These are phyloP conservation scores for Ammodytes marinus DNA, from an alignment of 2,113 vertebrate genomes.

Conservation along the genomic window DNA sequence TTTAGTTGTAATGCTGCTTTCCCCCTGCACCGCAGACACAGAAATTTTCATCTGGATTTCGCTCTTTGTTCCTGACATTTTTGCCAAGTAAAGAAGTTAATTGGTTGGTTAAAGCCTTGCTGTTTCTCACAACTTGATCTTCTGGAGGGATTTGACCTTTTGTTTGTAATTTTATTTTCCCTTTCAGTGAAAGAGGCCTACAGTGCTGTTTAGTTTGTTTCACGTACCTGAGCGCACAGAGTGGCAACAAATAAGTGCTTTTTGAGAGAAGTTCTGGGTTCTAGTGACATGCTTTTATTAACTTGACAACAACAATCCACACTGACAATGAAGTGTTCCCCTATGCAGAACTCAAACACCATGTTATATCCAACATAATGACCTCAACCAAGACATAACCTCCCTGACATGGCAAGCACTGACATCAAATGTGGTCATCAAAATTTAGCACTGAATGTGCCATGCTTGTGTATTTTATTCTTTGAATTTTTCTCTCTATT, in stretches of 20 bases:
- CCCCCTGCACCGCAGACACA: slow-evolving; percentile 2
- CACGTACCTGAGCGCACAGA: no score
- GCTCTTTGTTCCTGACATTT: background rate
- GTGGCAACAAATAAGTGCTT: background rate
- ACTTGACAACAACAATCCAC: slow-evolving; percentile 46
- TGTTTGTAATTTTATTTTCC: slow-evolving; percentile 64
- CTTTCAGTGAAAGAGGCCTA: slow-evolving; percentile 50
- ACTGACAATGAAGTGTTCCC: slow-evolving; percentile 41
- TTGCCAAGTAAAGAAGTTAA: slow-evolving; percentile 27
- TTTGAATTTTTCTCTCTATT: background rate
- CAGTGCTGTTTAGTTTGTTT: background rate
- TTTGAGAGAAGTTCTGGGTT: background rate
- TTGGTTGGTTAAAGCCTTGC: slow-evolving; percentile 21
- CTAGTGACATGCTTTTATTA: no score
- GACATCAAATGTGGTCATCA: slow-evolving; percentile 31
- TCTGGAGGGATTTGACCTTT: slow-evolving; percentile 63
- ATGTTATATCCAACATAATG: slow-evolving; percentile 13
- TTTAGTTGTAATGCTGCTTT: background rate
- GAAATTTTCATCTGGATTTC: slow-evolving; percentile 27
- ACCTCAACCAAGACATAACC: slow-evolving; percentile 38
- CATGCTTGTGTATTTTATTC: slow-evolving; percentile 16
- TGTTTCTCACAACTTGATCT: slow-evolving; percentile 49
- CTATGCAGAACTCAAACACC: slow-evolving; percentile 40
- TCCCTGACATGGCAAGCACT: slow-evolving; percentile 15
- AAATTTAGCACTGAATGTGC: slow-evolving; percentile 4